Evolutionary conservation across 1,140 invertebrate species (phyloP), one percentile per base, ranked within the genome.

Genomic region (Rhynchophorus ferrugineus): DNA sequence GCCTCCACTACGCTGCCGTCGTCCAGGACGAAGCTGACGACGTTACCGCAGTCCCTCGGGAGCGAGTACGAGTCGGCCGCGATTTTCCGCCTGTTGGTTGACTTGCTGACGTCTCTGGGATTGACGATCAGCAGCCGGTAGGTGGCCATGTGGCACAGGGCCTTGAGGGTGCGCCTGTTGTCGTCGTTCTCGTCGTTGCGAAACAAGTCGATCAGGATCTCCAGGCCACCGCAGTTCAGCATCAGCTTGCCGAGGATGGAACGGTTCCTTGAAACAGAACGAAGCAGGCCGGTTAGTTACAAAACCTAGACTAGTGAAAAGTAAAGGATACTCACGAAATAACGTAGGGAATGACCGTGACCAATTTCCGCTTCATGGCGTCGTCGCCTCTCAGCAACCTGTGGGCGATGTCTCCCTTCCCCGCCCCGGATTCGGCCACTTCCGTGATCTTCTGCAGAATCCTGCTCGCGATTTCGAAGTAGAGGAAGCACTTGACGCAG

Each of bases 11-110:
- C 75, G 3, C 73, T 75, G 1, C 74, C 75, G 57, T 85, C 82
- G 44, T 85, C 82, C 13, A 85, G 56, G 35, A 76, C 67, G 44
- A 85, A 83, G 1, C 71, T 78, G 0, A 85, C 77, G 22, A 74
- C 64, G 45, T 74, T 71, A 17, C 68, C 61, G 20, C 61, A 56
- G 1, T 62, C 42, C 17, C 71, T 61, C 9, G 61, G 64, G 16
- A 73, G 18, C 49, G 51, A 33, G 16, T 59, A 58, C 19, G 56
- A 39, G 18, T 51, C 46, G 3, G 39, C 42, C 16, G 39, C 41
- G 8, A 61, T 38, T 33, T 55, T 49, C 1, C 18, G 41, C 2
- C 38, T 22, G 22, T 50, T 39, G 37, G 44, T 6, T 9, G 29
- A 9, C 6, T 8, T 20, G 18, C 11, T 13, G 5, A 51, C 5